phyloP scores from a whole-genome alignment of 2,888 invertebrate species.

The Drosophila anomalata region DNA sequence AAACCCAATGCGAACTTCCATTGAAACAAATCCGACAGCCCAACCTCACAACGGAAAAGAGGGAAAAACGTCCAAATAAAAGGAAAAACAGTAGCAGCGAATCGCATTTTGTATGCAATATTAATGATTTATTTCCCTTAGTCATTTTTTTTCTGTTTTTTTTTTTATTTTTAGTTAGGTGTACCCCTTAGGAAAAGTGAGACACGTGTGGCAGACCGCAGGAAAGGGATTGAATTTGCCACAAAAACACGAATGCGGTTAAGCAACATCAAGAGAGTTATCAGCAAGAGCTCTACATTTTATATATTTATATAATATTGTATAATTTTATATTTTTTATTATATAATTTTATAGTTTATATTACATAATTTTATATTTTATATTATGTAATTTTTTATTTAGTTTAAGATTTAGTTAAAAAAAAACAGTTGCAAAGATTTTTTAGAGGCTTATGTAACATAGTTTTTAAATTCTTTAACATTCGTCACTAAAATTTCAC shows the following conservation, averaged over 20 bases:
- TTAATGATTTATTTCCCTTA: constrained; percentile 2
- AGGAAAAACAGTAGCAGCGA: constrained; percentile 3
- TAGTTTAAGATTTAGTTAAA: not conserved
- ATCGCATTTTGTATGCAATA: constrained; percentile 14
- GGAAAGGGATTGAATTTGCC: constrained; percentile 1
- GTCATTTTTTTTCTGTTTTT: not conserved
- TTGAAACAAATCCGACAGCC: not conserved
- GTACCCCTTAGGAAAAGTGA: not conserved
- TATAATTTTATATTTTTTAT: too few species aligned
- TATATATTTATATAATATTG: too few species aligned
- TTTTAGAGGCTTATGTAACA: too few species aligned
- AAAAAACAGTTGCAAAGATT: not conserved
- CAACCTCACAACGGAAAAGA: not conserved
- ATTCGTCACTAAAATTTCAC: too few species aligned
- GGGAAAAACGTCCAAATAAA: not conserved
- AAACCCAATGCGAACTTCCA: constrained; percentile 16
- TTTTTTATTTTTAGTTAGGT: too few species aligned
- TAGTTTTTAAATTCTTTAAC: too few species aligned
- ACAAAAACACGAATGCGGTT: constrained; percentile 3
- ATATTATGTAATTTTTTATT: too few species aligned
- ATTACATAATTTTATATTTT: too few species aligned
- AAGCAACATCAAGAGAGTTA: not conserved
- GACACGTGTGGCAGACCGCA: constrained; percentile 13
- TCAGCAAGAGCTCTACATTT: not conserved
- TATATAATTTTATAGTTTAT: too few species aligned